A percentile compares a stretch with the other conserved stretches of the same genome.
These are phyloP conservation scores for sheep (Ovis aries) DNA, from an alignment of 2,113 vertebrate species.

Conservation along the genomic window ARS-UI_Ramb_v3.0 NC_056067.1:52309501-52310000, in stretches of 20 bases:
- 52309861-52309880: conserved; percentile 5
- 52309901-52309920: neutral
- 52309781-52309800: conserved; percentile 51
- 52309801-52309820: conserved; percentile 60
- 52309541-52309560: conserved; percentile 57
- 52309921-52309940: neutral
- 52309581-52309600: conserved; percentile 66
- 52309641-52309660: conserved; percentile 47
- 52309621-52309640: conserved; percentile 73
- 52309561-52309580: conserved; percentile 43
- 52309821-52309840: conserved; percentile 67
- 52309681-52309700: conserved; percentile 38
- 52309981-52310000: conserved; percentile 57
- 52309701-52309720: conserved; percentile 57
- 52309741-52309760: conserved; percentile 75
- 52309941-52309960: conserved; percentile 57
- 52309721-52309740: conserved; percentile 74
- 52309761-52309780: conserved; percentile 73
- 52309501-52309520: no score
- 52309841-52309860: conserved; percentile 50
- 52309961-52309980: conserved; percentile 66
- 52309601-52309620: conserved; percentile 75
- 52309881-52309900: conserved; percentile 15
- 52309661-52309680: conserved; percentile 38
- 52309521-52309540: conserved; percentile 49